Evolutionary conservation across 2,888 invertebrate genomes (phyloP), one percentile per base, ranked within the genome.

Genomic region (Tenthredo notha): DNA sequence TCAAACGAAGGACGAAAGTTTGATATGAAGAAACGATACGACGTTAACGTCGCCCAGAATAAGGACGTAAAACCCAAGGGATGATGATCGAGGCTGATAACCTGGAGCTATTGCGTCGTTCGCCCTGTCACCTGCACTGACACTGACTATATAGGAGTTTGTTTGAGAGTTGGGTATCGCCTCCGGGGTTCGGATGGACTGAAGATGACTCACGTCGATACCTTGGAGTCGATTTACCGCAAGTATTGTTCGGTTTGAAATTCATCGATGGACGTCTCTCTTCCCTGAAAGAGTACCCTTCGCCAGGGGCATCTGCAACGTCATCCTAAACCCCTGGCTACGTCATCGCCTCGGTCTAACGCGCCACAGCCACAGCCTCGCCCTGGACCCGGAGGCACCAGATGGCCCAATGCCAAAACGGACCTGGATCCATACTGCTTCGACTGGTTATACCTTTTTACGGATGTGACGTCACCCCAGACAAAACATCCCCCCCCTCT

Each of bases 341-440:
- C 72, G 37, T 40, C 72, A 40, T 72, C 40, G 72, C 43, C 72
- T 72, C 21, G 72, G 37, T 72, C 40, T 67, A 43, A 72, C 72
- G 72, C 37, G 72, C 40, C 18, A 37, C 40, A 58, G 67, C 33
- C 25, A 72, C 37, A 72, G 72, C 72, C 72, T 72, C 72, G 43
- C 40, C 72, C 72, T 21, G 72, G 72, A 72, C 29, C 72, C 50
- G 54, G 43, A 50, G 84, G 84, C 47, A 72, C 29, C 70, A 47
- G 70, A 84, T 84, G 84, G 84, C 72, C 67, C 10, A 54, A 37
- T 84, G 84, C 84, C 84, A 84, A 74, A 72, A 84, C 47, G 72
- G 70, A 33, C 72, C 54, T 67, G 50, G 84, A 84, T 84, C 84
- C 84, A 72, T 84, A 72, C 72, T 29, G 25, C 40, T 29, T 78